Conservation (phyloP, 1,140 invertebrate species). For the Spodoptera frugiperda region DNA sequence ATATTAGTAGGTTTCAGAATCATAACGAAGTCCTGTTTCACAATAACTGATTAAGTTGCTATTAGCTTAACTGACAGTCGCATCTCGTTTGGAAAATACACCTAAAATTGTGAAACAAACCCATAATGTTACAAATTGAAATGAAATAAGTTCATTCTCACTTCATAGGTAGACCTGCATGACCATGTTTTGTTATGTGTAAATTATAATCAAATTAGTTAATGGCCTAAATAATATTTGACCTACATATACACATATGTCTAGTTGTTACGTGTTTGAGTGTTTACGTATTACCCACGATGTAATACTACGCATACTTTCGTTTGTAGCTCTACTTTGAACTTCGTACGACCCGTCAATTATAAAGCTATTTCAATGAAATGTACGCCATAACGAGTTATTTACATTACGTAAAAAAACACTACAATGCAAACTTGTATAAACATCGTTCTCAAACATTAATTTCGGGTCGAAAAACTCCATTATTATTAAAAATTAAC, state of each 20-base stretch:
- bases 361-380: slow-evolving; percentile 60
- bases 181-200: too few relatives aligned
- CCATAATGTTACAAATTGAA: too few relatives aligned
- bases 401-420: slow-evolving; percentile 32
- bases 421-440: neutral
- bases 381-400: slow-evolving; percentile 37
- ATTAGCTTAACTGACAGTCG: too few relatives aligned
- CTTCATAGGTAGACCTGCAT: too few relatives aligned
- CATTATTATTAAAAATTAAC: neutral
- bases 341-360: slow-evolving; percentile 53
- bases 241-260: slow-evolving; percentile 15
- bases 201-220: slow-evolving; percentile 4
- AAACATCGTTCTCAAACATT: neutral
- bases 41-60: too few relatives aligned
- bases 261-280: slow-evolving; percentile 35
- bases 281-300: slow-evolving; percentile 29
- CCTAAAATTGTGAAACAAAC: too few relatives aligned
- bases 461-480: neutral
- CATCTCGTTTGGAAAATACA: too few relatives aligned
- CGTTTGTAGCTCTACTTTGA: slow-evolving; percentile 51
- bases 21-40: too few relatives aligned
- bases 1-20: too few relatives aligned
- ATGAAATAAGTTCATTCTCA: too few relatives aligned
- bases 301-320: slow-evolving; percentile 53
- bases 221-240: slow-evolving; percentile 2